Conservation (phyloP, 2,888 invertebrate species). For the Stenodera caucasica region DNA sequence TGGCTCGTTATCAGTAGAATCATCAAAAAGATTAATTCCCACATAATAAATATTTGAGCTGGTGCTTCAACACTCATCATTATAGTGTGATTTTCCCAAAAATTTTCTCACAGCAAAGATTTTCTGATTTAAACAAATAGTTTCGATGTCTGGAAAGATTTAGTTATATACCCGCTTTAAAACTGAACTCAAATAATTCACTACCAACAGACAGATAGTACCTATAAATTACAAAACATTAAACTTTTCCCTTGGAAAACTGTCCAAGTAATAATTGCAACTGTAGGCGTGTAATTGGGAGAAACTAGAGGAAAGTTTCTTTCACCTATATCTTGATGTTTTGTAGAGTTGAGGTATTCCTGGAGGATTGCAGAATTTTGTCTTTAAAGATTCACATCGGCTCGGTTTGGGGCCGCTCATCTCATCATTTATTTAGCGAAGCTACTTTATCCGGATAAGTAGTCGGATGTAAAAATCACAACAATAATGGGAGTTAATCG, state of each 20-base stretch:
- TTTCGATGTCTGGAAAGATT: not conserved
- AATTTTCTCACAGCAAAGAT: too few species aligned
- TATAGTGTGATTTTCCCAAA: too few species aligned
- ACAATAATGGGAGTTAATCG: too few species aligned
- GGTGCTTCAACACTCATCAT: too few species aligned
- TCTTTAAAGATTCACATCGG: constrained; percentile 24
- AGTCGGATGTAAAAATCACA: not conserved
- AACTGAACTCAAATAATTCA: constrained; percentile 45
- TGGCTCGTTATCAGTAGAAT: not conserved
- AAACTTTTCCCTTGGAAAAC: constrained; percentile 47
- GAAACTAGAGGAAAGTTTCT: not conserved
- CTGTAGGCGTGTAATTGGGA: constrained; percentile 52
- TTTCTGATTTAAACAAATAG: too few species aligned
- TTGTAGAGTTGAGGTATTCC: not conserved
- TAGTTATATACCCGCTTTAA: constrained; percentile 39
- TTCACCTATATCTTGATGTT: not conserved
- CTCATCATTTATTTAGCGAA: constrained; percentile 29
- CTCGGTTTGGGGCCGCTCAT: constrained; percentile 20
- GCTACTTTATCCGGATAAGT: not conserved
- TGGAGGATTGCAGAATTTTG: not conserved
- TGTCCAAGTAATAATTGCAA: constrained; percentile 54
- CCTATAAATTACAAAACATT: constrained; percentile 52
- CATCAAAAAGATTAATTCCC: not conserved
- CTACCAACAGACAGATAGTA: constrained; percentile 29
- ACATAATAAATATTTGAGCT: not conserved